A percentile compares a stretch with the other conserved stretches of the same genome.
phyloP scores from a whole-genome alignment of 2,113 vertebrate species.

The Upupa epops region DNA sequence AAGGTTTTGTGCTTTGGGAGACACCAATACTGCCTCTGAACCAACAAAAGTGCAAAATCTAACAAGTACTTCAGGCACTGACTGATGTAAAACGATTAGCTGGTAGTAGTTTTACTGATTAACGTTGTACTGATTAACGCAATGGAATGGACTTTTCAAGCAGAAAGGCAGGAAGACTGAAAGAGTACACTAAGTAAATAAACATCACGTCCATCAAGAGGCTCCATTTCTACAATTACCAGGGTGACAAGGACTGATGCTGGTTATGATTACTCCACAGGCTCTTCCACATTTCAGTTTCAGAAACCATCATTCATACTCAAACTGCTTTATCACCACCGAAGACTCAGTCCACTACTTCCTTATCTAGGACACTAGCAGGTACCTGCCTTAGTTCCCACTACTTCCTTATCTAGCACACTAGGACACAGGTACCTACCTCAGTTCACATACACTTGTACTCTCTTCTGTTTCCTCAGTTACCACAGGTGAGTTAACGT shows the following conservation, averaged over 20 bases:
- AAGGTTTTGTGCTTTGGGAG: neutral
- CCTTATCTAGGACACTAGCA: neutral
- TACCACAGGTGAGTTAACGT: neutral
- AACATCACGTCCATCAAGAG: neutral
- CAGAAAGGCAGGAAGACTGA: conserved; percentile 22
- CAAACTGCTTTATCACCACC: neutral
- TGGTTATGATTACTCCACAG: neutral
- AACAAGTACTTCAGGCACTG: neutral
- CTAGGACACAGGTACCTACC: neutral
- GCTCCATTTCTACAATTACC: neutral
- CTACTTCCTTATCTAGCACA: neutral
- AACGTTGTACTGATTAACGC: too few relatives aligned
- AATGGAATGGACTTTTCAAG: conserved; percentile 32
- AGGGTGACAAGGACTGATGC: neutral
- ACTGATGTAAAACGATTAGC: conserved; percentile 15
- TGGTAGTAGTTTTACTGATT: conserved; percentile 35
- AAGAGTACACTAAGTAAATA: neutral
- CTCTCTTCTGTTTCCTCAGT: neutral
- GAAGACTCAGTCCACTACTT: neutral
- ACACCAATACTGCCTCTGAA: neutral
- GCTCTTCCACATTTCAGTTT: neutral
- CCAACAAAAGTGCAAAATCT: neutral
- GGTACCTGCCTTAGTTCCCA: neutral
- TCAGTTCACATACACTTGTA: neutral
- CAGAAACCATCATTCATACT: neutral